phyloP scores from a whole-genome alignment of 1,140 invertebrate genomes.

The Drosophila biarmipes region DNA sequence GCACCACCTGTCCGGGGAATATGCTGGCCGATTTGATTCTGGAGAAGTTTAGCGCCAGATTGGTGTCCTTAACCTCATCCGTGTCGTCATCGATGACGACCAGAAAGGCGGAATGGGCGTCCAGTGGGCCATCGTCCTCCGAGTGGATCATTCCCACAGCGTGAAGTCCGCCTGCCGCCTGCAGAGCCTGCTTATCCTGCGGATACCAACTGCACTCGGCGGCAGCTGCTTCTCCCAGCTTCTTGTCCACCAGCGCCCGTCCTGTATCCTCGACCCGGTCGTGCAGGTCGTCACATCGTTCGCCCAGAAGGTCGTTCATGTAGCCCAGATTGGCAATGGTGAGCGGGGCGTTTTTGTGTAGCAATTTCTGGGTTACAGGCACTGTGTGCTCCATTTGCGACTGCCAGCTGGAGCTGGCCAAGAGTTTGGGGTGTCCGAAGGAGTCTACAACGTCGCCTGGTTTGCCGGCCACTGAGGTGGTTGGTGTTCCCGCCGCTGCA shows the following conservation, averaged over 20 bases:
- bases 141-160: constrained; percentile 90
- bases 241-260: constrained; percentile 55
- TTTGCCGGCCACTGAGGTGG: constrained; percentile 14
- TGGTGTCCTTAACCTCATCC: constrained; percentile 84
- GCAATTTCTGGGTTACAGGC: constrained; percentile 52
- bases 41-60: constrained; percentile 87
- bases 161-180: constrained; percentile 56
- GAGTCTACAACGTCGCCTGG: constrained; percentile 66
- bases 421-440: constrained; percentile 66
- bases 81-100: constrained; percentile 88
- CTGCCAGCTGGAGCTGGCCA: constrained; percentile 47
- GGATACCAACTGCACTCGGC: constrained; percentile 70
- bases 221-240: constrained; percentile 50
- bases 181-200: constrained; percentile 56
- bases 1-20: constrained; percentile 94
- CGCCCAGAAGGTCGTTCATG: constrained; percentile 64
- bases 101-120: constrained; percentile 88
- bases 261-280: constrained; percentile 58
- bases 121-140: constrained; percentile 89
- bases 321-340: constrained; percentile 52
- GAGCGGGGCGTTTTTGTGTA: constrained; percentile 48
- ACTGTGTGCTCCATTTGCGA: constrained; percentile 51
- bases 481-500: not conserved
- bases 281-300: constrained; percentile 56
- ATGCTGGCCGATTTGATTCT: constrained; percentile 89